Conservation (phyloP, 2,797 vertebrate species). For the Typhlichthys eigenmanni region DNA sequence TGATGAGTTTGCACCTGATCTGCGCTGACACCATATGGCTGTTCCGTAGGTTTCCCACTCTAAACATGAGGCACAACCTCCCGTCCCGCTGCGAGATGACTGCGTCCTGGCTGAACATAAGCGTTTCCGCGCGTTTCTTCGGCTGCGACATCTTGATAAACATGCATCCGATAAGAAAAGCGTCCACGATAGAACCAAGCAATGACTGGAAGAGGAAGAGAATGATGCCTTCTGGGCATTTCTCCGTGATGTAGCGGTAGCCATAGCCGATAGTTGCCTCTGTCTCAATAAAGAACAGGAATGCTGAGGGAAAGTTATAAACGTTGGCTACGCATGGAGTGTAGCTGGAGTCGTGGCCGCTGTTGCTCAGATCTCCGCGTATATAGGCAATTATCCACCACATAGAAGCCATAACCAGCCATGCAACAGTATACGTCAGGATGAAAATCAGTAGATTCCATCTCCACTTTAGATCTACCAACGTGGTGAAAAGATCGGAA, state of each 20-base stretch:
- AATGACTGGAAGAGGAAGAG: slow-evolving; percentile 91
- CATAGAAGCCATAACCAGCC: slow-evolving; percentile 93
- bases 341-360: slow-evolving; percentile 77
- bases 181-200: slow-evolving; percentile 89
- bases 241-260: slow-evolving; percentile 89
- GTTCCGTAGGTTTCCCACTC: slow-evolving; percentile 90
- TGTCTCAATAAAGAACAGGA: slow-evolving; percentile 91
- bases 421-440: slow-evolving; percentile 89
- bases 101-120: slow-evolving; percentile 89
- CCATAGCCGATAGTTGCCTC: slow-evolving; percentile 92
- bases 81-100: slow-evolving; percentile 89
- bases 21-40: slow-evolving; percentile 95
- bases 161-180: slow-evolving; percentile 93
- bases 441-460: slow-evolving; percentile 94
- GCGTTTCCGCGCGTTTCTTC: slow-evolving; percentile 91
- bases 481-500: slow-evolving; percentile 89
- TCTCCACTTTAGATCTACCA: slow-evolving; percentile 92
- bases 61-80: slow-evolving; percentile 90
- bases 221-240: slow-evolving; percentile 89
- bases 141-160: slow-evolving; percentile 97
- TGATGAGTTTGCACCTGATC: slow-evolving; percentile 92
- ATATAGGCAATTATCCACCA: slow-evolving; percentile 92
- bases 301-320: slow-evolving; percentile 92
- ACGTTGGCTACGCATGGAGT: slow-evolving; percentile 89
- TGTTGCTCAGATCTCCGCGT: slow-evolving; percentile 83